Percentiles rank a stretch among this genome's conserved stretches.
Conservation (phyloP, 2,888 invertebrate species). For the Tiliacea citrago region DNA sequence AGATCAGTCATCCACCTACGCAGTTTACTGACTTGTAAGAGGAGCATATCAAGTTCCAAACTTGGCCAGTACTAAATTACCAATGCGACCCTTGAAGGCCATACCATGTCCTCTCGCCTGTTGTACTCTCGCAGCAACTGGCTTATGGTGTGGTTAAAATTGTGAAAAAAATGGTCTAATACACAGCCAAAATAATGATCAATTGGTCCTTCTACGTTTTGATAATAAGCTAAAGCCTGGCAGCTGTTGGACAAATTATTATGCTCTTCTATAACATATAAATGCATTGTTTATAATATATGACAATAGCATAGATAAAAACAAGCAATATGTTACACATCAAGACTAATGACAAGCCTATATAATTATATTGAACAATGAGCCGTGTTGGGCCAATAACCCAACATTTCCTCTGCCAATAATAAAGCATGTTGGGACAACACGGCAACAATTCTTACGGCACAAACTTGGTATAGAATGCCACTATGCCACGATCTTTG, state of each 20-base stretch:
- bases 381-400: not conserved
- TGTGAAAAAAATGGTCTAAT: not conserved
- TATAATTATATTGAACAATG: not conserved
- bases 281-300: not conserved
- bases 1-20: slow-evolving; percentile 61
- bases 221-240: not conserved
- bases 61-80: not conserved
- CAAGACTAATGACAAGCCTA: not conserved
- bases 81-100: not conserved
- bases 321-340: not conserved
- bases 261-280: too few species aligned
- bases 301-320: not conserved
- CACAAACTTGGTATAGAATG: not conserved
- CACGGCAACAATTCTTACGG: slow-evolving; percentile 14
- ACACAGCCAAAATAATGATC: not conserved
- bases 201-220: not conserved
- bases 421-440: slow-evolving; percentile 15
- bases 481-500: not conserved
- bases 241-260: not conserved
- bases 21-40: slow-evolving; percentile 62
- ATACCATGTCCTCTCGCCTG: slow-evolving; percentile 3
- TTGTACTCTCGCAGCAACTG: not conserved
- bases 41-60: slow-evolving; percentile 25
- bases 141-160: not conserved
- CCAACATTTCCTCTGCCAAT: not conserved